Evolutionary conservation across 2,113 vertebrate species (phyloP).

Genomic region (Eptesicus fuscus): DNA sequence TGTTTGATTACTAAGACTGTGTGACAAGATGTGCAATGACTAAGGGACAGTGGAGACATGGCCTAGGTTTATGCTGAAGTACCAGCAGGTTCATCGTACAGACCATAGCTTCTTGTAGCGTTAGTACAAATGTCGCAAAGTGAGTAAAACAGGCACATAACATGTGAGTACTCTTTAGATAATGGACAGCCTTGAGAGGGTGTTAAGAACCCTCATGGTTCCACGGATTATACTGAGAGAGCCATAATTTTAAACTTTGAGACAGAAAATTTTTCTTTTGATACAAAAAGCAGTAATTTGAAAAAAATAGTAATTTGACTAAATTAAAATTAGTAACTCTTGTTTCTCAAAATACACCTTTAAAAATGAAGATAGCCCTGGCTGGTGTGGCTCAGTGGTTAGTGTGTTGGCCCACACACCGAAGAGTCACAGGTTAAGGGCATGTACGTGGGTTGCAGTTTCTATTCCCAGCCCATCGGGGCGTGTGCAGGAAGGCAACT

Average conservation of each 20-base stretch:
- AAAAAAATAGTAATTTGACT: neutral
- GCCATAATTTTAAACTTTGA: neutral
- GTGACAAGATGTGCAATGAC: neutral
- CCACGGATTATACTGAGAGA: neutral
- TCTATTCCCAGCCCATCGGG: too few species aligned
- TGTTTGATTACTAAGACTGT: neutral
- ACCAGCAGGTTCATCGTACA: neutral
- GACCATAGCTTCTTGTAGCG: accelerated
- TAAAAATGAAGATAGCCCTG: neutral
- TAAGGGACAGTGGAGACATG: neutral
- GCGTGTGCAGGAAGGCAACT: too few species aligned
- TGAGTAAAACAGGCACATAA: neutral
- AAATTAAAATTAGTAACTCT: neutral
- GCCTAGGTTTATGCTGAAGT: neutral
- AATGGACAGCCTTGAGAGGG: neutral
- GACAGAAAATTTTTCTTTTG: neutral
- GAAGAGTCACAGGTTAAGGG: too few species aligned
- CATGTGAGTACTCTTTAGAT: neutral
- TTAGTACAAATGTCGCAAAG: neutral
- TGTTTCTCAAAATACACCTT: neutral
- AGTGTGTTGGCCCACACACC: too few species aligned
- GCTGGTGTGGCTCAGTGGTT: neutral
- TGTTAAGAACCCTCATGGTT: neutral
- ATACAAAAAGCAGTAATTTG: neutral
- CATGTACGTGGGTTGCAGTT: too few species aligned